Conservation (phyloP, 2,113 vertebrate genomes). For the Coptodon bakossiorum region DNA sequence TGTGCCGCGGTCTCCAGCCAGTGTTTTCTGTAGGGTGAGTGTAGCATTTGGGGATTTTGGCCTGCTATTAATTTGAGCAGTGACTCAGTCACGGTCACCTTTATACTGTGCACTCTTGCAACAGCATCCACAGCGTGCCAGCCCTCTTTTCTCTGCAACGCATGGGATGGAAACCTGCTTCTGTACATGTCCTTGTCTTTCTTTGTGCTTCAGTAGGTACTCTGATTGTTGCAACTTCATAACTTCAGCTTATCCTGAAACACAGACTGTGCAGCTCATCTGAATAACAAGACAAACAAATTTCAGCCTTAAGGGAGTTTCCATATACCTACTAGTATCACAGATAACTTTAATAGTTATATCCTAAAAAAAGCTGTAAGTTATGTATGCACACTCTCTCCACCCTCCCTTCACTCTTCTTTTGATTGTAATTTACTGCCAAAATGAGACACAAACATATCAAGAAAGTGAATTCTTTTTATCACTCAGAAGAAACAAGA, state of each 20-base stretch:
- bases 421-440: accelerated
- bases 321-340: neutral
- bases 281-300: neutral
- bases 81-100: neutral
- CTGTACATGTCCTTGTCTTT: neutral
- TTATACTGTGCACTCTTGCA: neutral
- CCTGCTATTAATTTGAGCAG: neutral
- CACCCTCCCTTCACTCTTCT: neutral
- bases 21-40: neutral
- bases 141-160: neutral
- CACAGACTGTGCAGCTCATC: neutral
- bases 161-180: accelerated
- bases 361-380: neutral
- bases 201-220: neutral
- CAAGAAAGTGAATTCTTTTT: neutral
- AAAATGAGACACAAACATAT: neutral
- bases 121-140: neutral
- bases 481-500: neutral
- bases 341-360: neutral
- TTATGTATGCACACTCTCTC: neutral
- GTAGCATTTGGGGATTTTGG: neutral
- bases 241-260: neutral
- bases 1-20: neutral
- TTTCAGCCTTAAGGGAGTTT: neutral
- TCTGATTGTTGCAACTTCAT: neutral